phyloP scores from a whole-genome alignment of 2,888 invertebrate genomes.

The Drosophila diplacantha region DNA sequence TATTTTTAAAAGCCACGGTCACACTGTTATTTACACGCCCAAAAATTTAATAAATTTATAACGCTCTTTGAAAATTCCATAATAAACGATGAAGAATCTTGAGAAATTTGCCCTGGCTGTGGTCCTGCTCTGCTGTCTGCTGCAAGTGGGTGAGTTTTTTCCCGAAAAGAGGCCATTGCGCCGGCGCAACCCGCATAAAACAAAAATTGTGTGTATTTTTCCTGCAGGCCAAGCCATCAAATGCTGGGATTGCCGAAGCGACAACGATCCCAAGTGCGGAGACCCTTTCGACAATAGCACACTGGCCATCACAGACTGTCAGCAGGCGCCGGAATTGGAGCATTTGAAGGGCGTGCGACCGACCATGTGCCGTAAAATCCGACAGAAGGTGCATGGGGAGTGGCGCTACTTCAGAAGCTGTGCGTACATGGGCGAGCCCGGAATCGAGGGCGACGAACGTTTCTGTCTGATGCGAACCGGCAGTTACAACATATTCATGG shows the following conservation, averaged over 20 bases:
- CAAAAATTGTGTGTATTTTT: conserved; percentile 8
- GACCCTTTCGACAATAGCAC: conserved; percentile 95
- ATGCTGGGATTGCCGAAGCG: conserved; percentile 95
- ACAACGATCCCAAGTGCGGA: conserved; percentile 91
- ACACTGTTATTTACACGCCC: conserved; percentile 24
- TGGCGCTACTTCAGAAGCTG: conserved; percentile 94
- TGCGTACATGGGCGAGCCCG: conserved; percentile 93
- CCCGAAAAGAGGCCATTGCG: conserved; percentile 14
- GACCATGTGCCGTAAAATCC: conserved; percentile 93
- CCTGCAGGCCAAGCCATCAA: conserved; percentile 83
- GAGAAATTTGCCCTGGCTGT: conserved; percentile 46
- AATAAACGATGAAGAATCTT: conserved; percentile 39
- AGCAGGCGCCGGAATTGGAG: conserved; percentile 80
- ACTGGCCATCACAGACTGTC: conserved; percentile 90
- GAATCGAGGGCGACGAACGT: conserved; percentile 92
- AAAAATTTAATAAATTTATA: conserved; percentile 21
- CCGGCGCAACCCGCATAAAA: conserved; percentile 38
- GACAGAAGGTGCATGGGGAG: conserved; percentile 93
- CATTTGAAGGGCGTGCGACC: conserved; percentile 85
- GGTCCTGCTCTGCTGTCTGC: conserved; percentile 42
- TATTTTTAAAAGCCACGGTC: not conserved
- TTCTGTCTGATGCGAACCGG: conserved; percentile 94
- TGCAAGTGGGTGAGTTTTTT: conserved; percentile 53
- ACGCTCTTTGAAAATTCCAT: conserved; percentile 8
- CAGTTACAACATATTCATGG: conserved; percentile 94